Conservation (phyloP, 2,888 invertebrate genomes). For the Drosophila mayaguana region DNA sequence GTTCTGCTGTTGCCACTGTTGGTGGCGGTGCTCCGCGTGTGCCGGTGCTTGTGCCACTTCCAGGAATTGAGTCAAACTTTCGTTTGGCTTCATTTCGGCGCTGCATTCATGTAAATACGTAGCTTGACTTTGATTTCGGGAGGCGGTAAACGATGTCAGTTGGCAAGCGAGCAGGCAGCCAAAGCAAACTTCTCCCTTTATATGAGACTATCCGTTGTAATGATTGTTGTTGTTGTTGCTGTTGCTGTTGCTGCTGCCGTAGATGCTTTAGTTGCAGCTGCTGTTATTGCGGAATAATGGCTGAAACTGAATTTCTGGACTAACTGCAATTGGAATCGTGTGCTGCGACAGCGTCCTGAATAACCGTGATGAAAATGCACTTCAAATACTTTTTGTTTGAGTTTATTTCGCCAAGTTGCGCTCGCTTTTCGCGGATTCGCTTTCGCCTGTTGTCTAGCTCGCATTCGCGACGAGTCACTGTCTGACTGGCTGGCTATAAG, state of each 20-base stretch:
- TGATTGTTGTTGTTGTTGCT: slow-evolving; percentile 11
- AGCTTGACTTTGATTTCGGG: slow-evolving; percentile 72
- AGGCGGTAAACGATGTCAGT: slow-evolving; percentile 71
- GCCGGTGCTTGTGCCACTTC: slow-evolving; percentile 20
- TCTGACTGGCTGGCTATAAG: slow-evolving; percentile 19
- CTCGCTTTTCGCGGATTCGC: slow-evolving; percentile 13
- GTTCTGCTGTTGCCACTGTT: too few species aligned
- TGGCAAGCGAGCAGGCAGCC: slow-evolving; percentile 57
- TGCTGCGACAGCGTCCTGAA: slow-evolving; percentile 58
- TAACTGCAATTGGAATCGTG: slow-evolving; percentile 68
- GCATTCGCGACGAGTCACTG: slow-evolving; percentile 25
- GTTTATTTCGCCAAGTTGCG: slow-evolving; percentile 59
- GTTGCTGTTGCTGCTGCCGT: slow-evolving; percentile 13
- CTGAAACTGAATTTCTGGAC: slow-evolving; percentile 56
- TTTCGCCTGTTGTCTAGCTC: slow-evolving; percentile 15
- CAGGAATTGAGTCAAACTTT: slow-evolving; percentile 68
- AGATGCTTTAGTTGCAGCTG: slow-evolving; percentile 28
- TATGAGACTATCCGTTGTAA: slow-evolving; percentile 39
- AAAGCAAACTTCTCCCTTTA: slow-evolving; percentile 62
- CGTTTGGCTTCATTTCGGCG: slow-evolving; percentile 56
- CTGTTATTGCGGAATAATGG: slow-evolving; percentile 69
- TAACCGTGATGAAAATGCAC: slow-evolving; percentile 79
- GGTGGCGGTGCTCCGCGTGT: slow-evolving; percentile 21
- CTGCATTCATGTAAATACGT: slow-evolving; percentile 72
- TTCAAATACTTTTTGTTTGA: slow-evolving; percentile 77